Evolutionary conservation across 1,140 invertebrate species (phyloP).

Genomic region (Araneus ventricosus): DNA sequence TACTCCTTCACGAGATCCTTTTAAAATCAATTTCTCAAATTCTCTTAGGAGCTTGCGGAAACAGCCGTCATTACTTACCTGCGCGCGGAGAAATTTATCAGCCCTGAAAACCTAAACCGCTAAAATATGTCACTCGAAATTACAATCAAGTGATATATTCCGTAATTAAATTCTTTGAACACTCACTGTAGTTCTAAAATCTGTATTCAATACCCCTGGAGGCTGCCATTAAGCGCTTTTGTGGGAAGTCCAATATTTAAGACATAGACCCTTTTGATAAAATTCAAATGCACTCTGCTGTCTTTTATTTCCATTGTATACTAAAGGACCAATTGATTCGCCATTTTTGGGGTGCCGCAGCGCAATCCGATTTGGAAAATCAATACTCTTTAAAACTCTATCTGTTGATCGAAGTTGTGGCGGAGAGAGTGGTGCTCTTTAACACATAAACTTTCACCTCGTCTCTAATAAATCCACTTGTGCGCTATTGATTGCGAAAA

Average conservation of each 20-base stretch:
- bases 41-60: too few relatives aligned
- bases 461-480: conserved; percentile 2
- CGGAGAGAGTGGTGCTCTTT: background rate
- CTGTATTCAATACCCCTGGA: background rate
- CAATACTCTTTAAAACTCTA: conserved; percentile 31
- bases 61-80: too few relatives aligned
- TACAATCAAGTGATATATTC: background rate
- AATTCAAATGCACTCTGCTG: background rate
- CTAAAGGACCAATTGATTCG: background rate
- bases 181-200: background rate
- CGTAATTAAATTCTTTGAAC: background rate
- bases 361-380: background rate
- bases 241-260: background rate
- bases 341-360: background rate
- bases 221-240: background rate
- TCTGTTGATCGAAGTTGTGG: background rate
- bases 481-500: background rate
- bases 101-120: too few relatives aligned
- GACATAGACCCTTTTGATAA: background rate
- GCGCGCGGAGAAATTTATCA: too few relatives aligned
- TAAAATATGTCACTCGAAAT: too few relatives aligned
- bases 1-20: too few relatives aligned
- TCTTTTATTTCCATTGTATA: background rate
- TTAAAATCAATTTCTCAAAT: too few relatives aligned
- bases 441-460: conserved; percentile 27